phyloP scores from a whole-genome alignment of 2,113 vertebrate genomes.

The Eonycteris spelaea region DNA sequence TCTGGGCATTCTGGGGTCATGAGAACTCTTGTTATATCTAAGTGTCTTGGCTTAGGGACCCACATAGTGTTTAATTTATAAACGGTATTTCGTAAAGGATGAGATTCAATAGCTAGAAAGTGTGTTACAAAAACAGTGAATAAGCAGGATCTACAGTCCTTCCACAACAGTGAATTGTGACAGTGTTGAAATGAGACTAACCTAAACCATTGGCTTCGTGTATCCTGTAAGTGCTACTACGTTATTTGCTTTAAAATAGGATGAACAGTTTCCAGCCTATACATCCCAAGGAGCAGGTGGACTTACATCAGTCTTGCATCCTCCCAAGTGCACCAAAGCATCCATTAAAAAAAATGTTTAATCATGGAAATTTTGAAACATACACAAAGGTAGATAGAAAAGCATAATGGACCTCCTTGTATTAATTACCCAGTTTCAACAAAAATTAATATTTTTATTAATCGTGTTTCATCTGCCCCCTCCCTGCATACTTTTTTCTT shows the following conservation, averaged over 20 bases:
- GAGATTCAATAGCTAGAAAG: conserved; percentile 7
- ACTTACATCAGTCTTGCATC: neutral
- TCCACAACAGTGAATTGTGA: neutral
- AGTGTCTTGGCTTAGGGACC: neutral
- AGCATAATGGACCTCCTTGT: neutral
- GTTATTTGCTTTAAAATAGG: neutral
- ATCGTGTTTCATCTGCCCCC: neutral
- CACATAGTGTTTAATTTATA: conserved; percentile 5
- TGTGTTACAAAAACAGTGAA: neutral
- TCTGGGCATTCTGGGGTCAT: neutral
- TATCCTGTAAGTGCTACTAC: neutral
- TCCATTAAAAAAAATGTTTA: neutral
- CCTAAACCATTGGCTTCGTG: neutral
- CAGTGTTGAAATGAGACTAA: neutral
- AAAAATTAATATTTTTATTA: neutral
- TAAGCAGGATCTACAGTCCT: neutral
- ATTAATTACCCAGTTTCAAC: neutral
- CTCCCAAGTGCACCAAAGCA: neutral
- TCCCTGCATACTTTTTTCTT: neutral
- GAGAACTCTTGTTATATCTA: neutral
- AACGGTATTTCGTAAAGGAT: neutral
- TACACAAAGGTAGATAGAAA: neutral
- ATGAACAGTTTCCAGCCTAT: neutral
- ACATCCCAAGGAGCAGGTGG: neutral
- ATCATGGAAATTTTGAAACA: conserved; percentile 10